These are phyloP conservation scores for Arctia plantaginis DNA, from an alignment of 2,888 invertebrate genomes.

Conservation along the genomic window DNA sequence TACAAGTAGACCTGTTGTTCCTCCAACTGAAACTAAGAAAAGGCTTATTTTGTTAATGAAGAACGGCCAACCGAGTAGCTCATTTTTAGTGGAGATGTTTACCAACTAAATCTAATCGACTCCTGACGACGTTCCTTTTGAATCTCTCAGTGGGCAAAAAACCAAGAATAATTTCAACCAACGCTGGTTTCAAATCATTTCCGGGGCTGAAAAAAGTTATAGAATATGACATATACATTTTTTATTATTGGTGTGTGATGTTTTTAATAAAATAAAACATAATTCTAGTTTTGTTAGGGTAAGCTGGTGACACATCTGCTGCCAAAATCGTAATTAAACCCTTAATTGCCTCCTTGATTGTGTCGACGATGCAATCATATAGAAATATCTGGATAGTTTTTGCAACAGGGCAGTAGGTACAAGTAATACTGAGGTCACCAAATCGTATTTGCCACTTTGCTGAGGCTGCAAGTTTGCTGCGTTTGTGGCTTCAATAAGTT, in stretches of 20 bases:
- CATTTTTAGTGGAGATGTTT: constrained; percentile 10
- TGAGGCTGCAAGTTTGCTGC: too few species aligned
- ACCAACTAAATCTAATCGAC: constrained; percentile 89
- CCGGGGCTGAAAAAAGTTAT: constrained; percentile 45
- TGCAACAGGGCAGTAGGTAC: too few species aligned
- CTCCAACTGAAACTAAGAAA: constrained; percentile 88
- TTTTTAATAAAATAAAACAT: too few species aligned
- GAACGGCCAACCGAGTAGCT: not conserved
- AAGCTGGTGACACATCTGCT: too few species aligned
- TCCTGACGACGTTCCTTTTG: constrained; percentile 88
- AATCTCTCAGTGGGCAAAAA: constrained; percentile 88
- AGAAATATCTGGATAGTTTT: too few species aligned
- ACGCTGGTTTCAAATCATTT: constrained; percentile 56
- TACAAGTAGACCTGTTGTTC: constrained; percentile 88
- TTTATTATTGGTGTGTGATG: not conserved
- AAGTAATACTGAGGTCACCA: too few species aligned
- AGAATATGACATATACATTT: not conserved
- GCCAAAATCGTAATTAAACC: too few species aligned
- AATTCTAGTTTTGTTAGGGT: too few species aligned
- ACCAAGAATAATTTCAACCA: constrained; percentile 84
- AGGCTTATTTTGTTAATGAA: not conserved
- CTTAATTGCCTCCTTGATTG: too few species aligned
- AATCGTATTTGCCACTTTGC: too few species aligned
- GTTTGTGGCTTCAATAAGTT: too few species aligned
- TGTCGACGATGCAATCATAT: too few species aligned